Base-by-base conservation (phyloP, 2,113 vertebrate genomes). In the Macquaria ambigua region DNA sequence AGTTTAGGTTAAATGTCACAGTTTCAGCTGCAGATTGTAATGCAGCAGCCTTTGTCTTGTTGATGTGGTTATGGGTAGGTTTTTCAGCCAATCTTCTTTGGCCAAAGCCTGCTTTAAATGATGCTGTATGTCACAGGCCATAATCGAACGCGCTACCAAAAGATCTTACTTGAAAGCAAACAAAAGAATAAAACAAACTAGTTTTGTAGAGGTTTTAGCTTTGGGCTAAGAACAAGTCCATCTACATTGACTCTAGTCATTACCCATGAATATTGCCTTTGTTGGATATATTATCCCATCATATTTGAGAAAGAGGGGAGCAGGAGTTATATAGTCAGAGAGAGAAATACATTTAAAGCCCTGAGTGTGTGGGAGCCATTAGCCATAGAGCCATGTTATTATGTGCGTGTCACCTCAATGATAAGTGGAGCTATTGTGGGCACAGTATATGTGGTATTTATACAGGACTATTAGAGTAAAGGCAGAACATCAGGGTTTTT, bases 321-420 rank as follows among this genome's bases (percentile, higher is more conserved):
- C 82, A 89, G 85, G 76, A 78, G 85, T 81, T 82, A 64, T 74
- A 84, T 59, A 85, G 79, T 87, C 87, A 55, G 37, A 83, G 81
- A 83, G 81, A 82, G 77, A 82, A 91, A 90, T 81, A 76, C 85
- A 90, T 93, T 90, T 89, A 69, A 90, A 92, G 73, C 61, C 90
- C 81, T 25, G 77, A 85, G 84, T 90, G 91, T 91, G 90, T 92
- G 86, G 92, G 92, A 92, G 84, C 90, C 87, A 93, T 93, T 93
- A 92, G 81, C 86, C 82, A 83, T 61, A 78, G 37, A 89, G 86
- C 84, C 79, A 77, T 81, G 86, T 90, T 91, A 93, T 93, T 93
- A 93, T 93, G 87, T 87, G 89, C 84, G 84, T 93, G 92, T 92
- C 93, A 92, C 82, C 87, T 90, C 78, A 8, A 50, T 92, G 89